phyloP scores from a whole-genome alignment of 2,888 invertebrate genomes.

The Teleiodes luculella region DNA sequence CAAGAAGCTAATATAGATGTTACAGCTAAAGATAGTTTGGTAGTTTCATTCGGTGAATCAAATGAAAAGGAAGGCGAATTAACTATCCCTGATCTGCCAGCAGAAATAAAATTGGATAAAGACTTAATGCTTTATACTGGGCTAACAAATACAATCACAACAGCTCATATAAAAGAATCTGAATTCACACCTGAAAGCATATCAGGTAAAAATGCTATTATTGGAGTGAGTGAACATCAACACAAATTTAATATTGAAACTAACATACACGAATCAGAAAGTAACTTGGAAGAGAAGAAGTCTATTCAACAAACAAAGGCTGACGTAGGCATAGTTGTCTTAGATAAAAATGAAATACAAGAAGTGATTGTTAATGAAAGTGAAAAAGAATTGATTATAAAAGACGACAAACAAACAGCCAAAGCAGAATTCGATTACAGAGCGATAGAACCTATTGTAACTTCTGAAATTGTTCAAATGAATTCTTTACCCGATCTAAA shows the following conservation, averaged over 20 bases:
- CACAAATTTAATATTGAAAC: slow-evolving; percentile 80
- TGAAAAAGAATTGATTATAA: slow-evolving; percentile 76
- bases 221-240: slow-evolving; percentile 80
- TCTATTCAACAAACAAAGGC: slow-evolving; percentile 63
- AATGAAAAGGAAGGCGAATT: slow-evolving; percentile 84
- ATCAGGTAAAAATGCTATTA: slow-evolving; percentile 74
- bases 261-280: slow-evolving; percentile 80
- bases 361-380: slow-evolving; percentile 82
- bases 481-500: slow-evolving; percentile 71
- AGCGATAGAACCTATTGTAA: slow-evolving; percentile 78
- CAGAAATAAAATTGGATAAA: slow-evolving; percentile 47
- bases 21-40: slow-evolving; percentile 79
- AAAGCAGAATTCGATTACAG: slow-evolving; percentile 79
- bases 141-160: slow-evolving; percentile 80
- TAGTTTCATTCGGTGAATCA: slow-evolving; percentile 72
- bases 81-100: slow-evolving; percentile 45
- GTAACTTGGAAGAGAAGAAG: slow-evolving; percentile 61
- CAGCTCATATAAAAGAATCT: slow-evolving; percentile 82
- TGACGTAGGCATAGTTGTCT: slow-evolving; percentile 66
- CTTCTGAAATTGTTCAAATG: slow-evolving; percentile 73
- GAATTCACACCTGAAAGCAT: slow-evolving; percentile 70
- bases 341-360: slow-evolving; percentile 79
- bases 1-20: slow-evolving; percentile 81
- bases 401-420: slow-evolving; percentile 69
- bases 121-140: slow-evolving; percentile 67